A percentile compares a stretch with the other conserved stretches of the same genome.
These are phyloP conservation scores for Coturnix japonica DNA, from an alignment of 2,113 vertebrate species.

Conservation along the genomic window DNA sequence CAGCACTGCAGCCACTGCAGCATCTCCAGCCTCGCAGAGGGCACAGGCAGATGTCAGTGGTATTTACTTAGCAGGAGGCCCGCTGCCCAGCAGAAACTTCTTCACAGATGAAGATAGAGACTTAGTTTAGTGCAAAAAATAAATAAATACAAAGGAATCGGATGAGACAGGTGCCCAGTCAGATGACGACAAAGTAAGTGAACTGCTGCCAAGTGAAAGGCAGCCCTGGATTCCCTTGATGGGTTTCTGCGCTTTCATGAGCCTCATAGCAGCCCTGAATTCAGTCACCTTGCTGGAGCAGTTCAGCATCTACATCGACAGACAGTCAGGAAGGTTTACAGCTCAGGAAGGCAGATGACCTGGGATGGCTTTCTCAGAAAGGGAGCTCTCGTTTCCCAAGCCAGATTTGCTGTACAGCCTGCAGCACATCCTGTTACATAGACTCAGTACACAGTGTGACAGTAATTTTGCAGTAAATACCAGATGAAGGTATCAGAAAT, in stretches of 20 bases:
- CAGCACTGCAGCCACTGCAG: not conserved
- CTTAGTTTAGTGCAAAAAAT: not conserved
- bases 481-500: not conserved
- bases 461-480: conserved; percentile 17
- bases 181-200: conserved; percentile 43
- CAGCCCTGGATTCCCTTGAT: conserved; percentile 30
- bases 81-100: not conserved
- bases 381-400: not conserved
- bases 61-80: not conserved
- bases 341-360: not conserved
- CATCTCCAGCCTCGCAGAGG: not conserved
- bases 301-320: not conserved
- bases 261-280: conserved; percentile 5
- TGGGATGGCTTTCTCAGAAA: conserved; percentile 24
- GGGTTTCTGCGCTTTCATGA: conserved; percentile 12
- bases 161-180: conserved; percentile 45
- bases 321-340: not conserved
- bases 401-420: not conserved
- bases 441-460: not conserved
- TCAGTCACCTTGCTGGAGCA: conserved; percentile 49
- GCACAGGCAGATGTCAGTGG: not conserved
- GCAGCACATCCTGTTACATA: not conserved
- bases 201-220: conserved; percentile 37
- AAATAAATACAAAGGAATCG: not conserved
- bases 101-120: not conserved